Evolutionary conservation across 2,888 invertebrate species (phyloP).

Genomic region (Phyllotreta striolata): DNA sequence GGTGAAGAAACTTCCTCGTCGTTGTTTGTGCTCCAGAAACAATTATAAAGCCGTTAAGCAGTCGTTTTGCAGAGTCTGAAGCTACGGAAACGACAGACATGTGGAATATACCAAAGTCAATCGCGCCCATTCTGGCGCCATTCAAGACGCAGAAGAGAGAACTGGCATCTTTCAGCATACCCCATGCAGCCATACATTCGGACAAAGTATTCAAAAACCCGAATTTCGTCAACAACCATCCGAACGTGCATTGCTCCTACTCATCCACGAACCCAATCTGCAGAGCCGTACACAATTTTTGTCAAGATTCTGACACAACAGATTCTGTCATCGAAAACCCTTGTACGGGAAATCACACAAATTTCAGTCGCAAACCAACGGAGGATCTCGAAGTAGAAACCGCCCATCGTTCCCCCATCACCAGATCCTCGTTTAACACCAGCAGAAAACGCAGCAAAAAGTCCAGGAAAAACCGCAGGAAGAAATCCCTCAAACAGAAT

Average conservation of each 20-base stretch:
- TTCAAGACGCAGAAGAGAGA: conserved; percentile 35
- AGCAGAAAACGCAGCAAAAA: conserved; percentile 25
- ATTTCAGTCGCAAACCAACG: conserved; percentile 42
- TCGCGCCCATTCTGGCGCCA: conserved; percentile 28
- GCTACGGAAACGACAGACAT: conserved; percentile 15
- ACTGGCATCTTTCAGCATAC: conserved; percentile 26
- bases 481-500: conserved; percentile 31
- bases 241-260: conserved; percentile 31
- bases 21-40: conserved; percentile 30
- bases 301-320: conserved; percentile 23
- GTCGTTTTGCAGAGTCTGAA: conserved; percentile 17
- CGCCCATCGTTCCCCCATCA: conserved; percentile 27
- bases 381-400: conserved; percentile 38
- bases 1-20: conserved; percentile 25
- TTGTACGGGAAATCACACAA: conserved; percentile 28
- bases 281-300: conserved; percentile 13
- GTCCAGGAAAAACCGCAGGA: conserved; percentile 14
- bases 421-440: conserved; percentile 17
- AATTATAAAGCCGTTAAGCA: conserved; percentile 12
- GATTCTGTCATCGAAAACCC: conserved; percentile 18
- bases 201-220: conserved; percentile 42
- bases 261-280: conserved; percentile 5
- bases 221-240: conserved; percentile 43
- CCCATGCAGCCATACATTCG: conserved; percentile 28
- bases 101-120: conserved; percentile 31